Evolutionary conservation across 2,888 invertebrate species (phyloP).

Genomic region (Drosophila leonis): DNA sequence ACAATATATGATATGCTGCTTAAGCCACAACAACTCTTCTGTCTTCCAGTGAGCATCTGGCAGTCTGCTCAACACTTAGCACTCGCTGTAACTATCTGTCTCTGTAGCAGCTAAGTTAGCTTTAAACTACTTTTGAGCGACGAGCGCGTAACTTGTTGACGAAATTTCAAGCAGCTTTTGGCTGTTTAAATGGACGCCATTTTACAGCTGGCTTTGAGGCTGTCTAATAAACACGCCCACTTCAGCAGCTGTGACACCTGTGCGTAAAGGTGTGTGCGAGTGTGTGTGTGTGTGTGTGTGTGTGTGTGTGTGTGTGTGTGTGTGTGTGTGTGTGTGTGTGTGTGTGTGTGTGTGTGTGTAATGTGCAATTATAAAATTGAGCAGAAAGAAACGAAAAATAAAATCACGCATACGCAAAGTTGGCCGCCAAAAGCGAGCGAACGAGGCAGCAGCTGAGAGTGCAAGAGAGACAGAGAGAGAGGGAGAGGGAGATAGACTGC

Average conservation of each 20-base stretch:
- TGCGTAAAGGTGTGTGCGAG: conserved; percentile 32
- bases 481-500: conserved; percentile 1
- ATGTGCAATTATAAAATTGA: conserved; percentile 72
- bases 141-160: conserved; percentile 31
- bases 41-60: not conserved
- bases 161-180: conserved; percentile 29
- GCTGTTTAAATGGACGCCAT: conserved; percentile 67
- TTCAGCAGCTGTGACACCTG: conserved; percentile 46
- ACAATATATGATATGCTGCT: too few species aligned
- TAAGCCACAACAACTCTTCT: not conserved
- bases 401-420: conserved; percentile 76
- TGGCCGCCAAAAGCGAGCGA: conserved; percentile 54
- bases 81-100: not conserved
- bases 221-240: conserved; percentile 72
- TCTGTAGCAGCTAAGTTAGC: not conserved
- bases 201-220: conserved; percentile 63
- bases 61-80: not conserved
- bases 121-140: conserved; percentile 12
- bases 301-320: conserved; percentile 28
- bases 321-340: conserved; percentile 29
- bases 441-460: conserved; percentile 16
- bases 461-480: not conserved
- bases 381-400: conserved; percentile 28
- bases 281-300: conserved; percentile 34
- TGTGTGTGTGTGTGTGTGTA: conserved; percentile 43